phyloP scores from a whole-genome alignment of 92 coral and sea anemone species.

The Zoanthus sansibaricus region DNA sequence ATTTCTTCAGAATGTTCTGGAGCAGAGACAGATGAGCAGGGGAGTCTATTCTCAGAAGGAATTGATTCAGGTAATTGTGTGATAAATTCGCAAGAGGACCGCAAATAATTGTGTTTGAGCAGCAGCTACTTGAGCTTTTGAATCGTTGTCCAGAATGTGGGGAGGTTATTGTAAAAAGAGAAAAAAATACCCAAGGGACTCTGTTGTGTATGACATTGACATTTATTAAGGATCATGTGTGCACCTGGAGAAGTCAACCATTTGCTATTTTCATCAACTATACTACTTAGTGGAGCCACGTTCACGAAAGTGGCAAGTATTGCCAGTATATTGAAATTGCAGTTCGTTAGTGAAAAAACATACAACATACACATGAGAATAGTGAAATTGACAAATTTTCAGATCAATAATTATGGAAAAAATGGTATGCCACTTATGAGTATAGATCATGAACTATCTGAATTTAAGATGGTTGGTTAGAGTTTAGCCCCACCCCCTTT shows the following conservation, averaged over 20 bases:
- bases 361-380: slow-evolving; percentile 23
- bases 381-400: slow-evolving; percentile 7
- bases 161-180: neutral
- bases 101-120: slow-evolving; percentile 13
- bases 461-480: slow-evolving; percentile 3
- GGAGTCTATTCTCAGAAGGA: neutral
- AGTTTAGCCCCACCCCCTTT: slow-evolving; percentile 3
- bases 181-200: slow-evolving; percentile 19
- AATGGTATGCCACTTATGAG: neutral
- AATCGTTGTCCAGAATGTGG: slow-evolving; percentile 7
- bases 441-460: slow-evolving; percentile 4
- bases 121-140: slow-evolving; percentile 7
- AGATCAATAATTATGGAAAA: neutral
- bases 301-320: slow-evolving; percentile 12
- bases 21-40: slow-evolving; percentile 14
- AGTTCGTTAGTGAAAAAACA: slow-evolving; percentile 15
- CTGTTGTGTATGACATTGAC: slow-evolving; percentile 11
- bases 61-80: neutral
- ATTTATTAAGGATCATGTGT: slow-evolving; percentile 15
- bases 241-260: slow-evolving; percentile 51
- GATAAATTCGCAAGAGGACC: slow-evolving; percentile 6
- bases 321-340: slow-evolving; percentile 28
- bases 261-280: slow-evolving; percentile 40
- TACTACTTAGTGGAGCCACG: slow-evolving; percentile 33
- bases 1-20: slow-evolving; percentile 7